Evolutionary conservation across 2,113 vertebrate species (phyloP).

Genomic region (Cathartes aura): DNA sequence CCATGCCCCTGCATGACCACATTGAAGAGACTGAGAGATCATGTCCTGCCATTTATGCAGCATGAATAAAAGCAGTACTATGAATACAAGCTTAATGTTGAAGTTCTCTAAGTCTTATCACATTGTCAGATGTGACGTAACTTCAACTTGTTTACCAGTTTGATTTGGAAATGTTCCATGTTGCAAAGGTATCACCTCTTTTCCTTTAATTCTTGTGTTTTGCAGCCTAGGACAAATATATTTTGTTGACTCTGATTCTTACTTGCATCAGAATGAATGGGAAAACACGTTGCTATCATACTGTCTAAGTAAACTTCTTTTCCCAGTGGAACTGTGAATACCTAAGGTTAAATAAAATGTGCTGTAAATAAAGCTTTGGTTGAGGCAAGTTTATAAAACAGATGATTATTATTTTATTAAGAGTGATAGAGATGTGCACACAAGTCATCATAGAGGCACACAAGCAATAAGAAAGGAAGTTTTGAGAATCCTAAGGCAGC

Average conservation of each 20-base stretch:
- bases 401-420: background rate
- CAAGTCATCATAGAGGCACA: background rate
- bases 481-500: background rate
- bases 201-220: background rate
- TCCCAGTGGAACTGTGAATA: background rate
- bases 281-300: accelerated
- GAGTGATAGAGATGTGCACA: background rate
- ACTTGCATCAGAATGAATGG: background rate
- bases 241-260: background rate
- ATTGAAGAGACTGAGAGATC: background rate
- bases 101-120: background rate
- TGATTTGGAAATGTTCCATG: background rate
- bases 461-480: background rate
- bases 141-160: background rate
- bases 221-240: background rate
- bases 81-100: background rate
- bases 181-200: background rate
- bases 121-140: background rate
- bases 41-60: background rate
- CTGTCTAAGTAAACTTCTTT: background rate
- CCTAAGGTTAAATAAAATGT: background rate
- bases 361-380: background rate
- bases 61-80: background rate
- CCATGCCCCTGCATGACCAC: background rate
- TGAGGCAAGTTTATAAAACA: background rate